Evolutionary conservation across 2,113 vertebrate species (phyloP).

Genomic region (Ctenodactylus gundi): DNA sequence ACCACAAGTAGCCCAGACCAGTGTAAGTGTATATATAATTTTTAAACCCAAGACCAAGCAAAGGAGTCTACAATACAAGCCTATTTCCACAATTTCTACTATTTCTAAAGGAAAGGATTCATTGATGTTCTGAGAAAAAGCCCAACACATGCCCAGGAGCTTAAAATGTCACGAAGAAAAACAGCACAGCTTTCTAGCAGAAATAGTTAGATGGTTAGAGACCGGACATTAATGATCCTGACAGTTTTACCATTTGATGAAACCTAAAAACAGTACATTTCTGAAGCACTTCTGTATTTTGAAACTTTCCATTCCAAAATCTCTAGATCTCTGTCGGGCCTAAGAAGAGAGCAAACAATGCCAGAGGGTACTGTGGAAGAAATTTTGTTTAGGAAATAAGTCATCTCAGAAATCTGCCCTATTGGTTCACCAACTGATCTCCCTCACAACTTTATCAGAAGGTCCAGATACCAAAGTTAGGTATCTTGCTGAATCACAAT

Average conservation of each 20-base stretch:
- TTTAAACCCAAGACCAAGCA: not conserved
- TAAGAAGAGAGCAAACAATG: not conserved
- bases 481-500: not conserved
- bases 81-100: not conserved
- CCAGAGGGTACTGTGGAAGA: not conserved
- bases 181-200: not conserved
- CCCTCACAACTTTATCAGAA: not conserved
- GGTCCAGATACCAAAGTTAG: not conserved
- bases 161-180: not conserved
- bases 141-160: not conserved
- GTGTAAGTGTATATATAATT: no score
- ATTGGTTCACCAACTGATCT: not conserved
- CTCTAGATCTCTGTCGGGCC: not conserved
- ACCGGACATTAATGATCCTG: not conserved
- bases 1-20: not conserved
- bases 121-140: not conserved
- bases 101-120: not conserved
- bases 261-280: not conserved
- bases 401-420: not conserved
- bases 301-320: not conserved
- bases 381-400: not conserved
- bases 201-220: not conserved
- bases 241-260: not conserved
- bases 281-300: no score
- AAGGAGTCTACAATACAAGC: not conserved